Evolutionary conservation across 2,113 vertebrate species (phyloP).

Genomic region (Uria lomvia): DNA sequence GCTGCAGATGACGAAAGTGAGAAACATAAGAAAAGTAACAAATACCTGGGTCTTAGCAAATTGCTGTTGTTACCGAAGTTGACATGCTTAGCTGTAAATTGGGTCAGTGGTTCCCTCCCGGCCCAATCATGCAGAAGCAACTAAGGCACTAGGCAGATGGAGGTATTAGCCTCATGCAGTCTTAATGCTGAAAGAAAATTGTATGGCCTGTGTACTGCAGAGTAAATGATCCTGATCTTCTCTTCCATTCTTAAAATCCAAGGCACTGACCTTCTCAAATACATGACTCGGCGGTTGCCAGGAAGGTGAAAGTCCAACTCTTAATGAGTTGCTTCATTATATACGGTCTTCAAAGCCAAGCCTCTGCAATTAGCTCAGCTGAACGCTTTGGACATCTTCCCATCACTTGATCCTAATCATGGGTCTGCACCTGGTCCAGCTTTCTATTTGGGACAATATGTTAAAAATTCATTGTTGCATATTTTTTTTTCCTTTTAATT

Average conservation of each 20-base stretch:
- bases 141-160: neutral
- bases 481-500: neutral
- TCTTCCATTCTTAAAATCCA: neutral
- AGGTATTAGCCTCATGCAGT: neutral
- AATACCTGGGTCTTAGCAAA: neutral
- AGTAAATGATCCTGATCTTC: neutral
- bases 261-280: neutral
- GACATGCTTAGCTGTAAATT: neutral
- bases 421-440: conserved; percentile 25
- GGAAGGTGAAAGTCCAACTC: neutral
- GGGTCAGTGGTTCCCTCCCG: neutral
- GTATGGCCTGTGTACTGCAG: neutral
- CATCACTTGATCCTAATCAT: neutral
- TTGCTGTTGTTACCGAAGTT: neutral
- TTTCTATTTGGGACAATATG: conserved; percentile 7
- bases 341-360: neutral
- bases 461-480: neutral
- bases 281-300: neutral
- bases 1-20: neutral
- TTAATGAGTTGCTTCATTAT: neutral
- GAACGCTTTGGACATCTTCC: conserved; percentile 9
- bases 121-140: neutral
- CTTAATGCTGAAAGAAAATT: neutral
- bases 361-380: neutral
- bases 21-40: neutral